Percentiles rank a stretch among this genome's conserved stretches.
phyloP scores from a whole-genome alignment of 2,797 vertebrate genomes.

The Mormyrus proboscirostris region DNA sequence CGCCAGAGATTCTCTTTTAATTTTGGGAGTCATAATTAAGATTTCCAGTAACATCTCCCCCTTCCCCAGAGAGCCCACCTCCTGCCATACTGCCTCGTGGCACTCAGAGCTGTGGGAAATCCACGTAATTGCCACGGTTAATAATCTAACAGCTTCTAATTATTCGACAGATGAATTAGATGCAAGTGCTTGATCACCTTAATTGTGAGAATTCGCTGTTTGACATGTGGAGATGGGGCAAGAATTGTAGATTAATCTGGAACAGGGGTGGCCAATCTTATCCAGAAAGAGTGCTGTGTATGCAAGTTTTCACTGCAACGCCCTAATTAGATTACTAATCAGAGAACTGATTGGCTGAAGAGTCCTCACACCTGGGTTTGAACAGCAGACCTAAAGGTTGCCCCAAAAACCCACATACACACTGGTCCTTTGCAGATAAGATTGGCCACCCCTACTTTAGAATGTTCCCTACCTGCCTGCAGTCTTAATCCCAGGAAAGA shows the following conservation, averaged over 20 bases:
- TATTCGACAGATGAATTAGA: constrained; percentile 14
- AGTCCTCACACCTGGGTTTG: not conserved
- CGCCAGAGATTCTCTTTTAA: not conserved
- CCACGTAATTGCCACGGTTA: constrained; percentile 10
- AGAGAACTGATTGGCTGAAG: not conserved
- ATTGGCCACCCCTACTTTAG: not conserved
- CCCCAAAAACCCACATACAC: not conserved
- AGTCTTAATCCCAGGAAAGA: not conserved
- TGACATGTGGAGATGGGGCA: not conserved
- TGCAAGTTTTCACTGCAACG: not conserved
- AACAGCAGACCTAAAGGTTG: not conserved
- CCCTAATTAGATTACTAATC: not conserved
- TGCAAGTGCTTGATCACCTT: constrained; percentile 19
- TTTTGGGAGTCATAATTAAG: not conserved
- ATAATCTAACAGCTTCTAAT: constrained; percentile 24
- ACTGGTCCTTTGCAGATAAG: not conserved
- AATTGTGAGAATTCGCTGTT: not conserved
- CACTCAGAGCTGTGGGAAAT: constrained; percentile 19
- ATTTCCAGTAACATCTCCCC: not conserved
- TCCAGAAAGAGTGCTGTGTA: not conserved
- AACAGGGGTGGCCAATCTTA: not conserved
- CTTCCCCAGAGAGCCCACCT: not conserved
- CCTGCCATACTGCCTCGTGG: not conserved
- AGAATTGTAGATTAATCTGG: not conserved
- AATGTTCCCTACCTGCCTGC: not conserved